Conservation (phyloP, 1,140 invertebrate species). For the Zaprionus nigranus region DNA sequence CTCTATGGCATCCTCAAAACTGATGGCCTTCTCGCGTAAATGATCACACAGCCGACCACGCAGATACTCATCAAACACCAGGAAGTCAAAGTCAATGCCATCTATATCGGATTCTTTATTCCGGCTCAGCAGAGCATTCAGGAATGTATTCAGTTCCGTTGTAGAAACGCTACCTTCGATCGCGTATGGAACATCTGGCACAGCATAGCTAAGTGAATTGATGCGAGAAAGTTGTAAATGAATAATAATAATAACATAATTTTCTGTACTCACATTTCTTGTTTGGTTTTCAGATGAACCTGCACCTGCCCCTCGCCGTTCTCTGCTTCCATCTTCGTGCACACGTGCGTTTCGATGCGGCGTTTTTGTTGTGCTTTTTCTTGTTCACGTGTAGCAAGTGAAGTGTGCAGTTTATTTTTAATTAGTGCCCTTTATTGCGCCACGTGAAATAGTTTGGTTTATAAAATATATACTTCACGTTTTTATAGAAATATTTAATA, state of each 20-base stretch:
- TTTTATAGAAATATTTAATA: conserved; percentile 10
- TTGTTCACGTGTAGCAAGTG: neutral
- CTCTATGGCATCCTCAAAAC: conserved; percentile 91
- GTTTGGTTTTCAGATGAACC: conserved; percentile 92
- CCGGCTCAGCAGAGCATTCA: conserved; percentile 90
- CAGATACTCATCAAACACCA: conserved; percentile 93
- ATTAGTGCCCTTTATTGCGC: neutral
- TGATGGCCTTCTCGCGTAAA: conserved; percentile 88
- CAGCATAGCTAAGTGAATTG: conserved; percentile 89
- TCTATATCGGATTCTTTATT: conserved; percentile 63
- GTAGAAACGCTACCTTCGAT: conserved; percentile 89
- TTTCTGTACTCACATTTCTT: conserved; percentile 88
- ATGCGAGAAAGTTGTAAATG: neutral
- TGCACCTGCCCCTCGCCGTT: conserved; percentile 87
- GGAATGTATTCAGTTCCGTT: conserved; percentile 90
- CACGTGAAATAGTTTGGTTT: neutral
- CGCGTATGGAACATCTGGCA: conserved; percentile 93
- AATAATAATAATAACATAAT: neutral
- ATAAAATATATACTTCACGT: neutral
- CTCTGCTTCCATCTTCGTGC: conserved; percentile 74
- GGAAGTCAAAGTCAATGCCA: conserved; percentile 93
- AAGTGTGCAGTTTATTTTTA: neutral
- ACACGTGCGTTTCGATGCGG: conserved; percentile 32
- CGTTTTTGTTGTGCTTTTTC: conserved; percentile 8
- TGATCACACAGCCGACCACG: conserved; percentile 87